phyloP scores from a whole-genome alignment of 2,888 invertebrate species.

The Dichetophora obliterata region DNA sequence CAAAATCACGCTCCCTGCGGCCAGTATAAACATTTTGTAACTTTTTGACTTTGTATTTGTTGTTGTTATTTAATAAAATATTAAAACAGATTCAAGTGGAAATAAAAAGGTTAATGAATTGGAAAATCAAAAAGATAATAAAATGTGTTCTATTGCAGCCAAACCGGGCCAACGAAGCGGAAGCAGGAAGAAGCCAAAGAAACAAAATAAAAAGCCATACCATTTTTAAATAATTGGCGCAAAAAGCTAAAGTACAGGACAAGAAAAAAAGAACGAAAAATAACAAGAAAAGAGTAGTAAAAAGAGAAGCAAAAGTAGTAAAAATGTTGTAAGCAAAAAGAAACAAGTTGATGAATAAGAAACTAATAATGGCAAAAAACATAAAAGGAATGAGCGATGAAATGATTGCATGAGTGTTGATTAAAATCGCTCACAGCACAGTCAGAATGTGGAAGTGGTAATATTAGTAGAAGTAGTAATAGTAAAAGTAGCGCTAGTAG shows the following conservation, averaged over 20 bases:
- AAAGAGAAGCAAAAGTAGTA: neutral
- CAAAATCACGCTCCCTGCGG: no score
- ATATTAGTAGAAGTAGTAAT: neutral
- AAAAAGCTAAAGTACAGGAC: neutral
- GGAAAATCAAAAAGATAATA: constrained; percentile 43
- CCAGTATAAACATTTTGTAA: neutral
- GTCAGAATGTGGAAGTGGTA: neutral
- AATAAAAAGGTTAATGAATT: constrained; percentile 39
- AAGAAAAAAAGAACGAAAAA: constrained; percentile 31
- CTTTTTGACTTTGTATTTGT: neutral
- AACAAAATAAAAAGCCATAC: constrained; percentile 2
- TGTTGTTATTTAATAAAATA: constrained; percentile 5
- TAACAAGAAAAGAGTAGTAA: constrained; percentile 15
- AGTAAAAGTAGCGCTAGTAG: neutral
- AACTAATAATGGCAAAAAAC: neutral
- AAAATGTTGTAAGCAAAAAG: neutral
- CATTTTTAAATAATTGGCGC: neutral
- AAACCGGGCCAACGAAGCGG: constrained; percentile 5
- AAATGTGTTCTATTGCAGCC: constrained; percentile 32
- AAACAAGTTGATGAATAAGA: constrained; percentile 5
- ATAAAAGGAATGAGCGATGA: neutral
- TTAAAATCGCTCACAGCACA: constrained; percentile 12
- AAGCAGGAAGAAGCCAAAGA: constrained; percentile 8
- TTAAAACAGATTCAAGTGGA: constrained; percentile 38
- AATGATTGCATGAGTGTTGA: constrained; percentile 18